Conservation (phyloP, 2,888 invertebrate species). For the Teleogryllus oceanicus region DNA sequence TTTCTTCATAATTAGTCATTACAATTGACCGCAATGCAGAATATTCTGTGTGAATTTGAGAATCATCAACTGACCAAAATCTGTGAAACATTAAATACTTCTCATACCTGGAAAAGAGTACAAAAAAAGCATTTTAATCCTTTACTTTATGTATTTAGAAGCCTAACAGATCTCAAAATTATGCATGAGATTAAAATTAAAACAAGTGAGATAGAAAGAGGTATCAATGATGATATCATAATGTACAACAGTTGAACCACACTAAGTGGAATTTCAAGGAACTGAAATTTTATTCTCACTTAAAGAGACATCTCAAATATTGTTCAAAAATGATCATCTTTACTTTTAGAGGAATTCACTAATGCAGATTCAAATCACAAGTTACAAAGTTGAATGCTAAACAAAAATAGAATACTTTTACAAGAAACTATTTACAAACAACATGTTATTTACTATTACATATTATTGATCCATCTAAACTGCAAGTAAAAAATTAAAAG, state of each 20-base stretch:
- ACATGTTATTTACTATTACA: neutral
- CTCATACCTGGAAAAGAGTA: conserved; percentile 59
- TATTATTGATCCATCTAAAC: too few relatives aligned
- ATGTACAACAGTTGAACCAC: too few relatives aligned
- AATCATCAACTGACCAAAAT: conserved; percentile 98
- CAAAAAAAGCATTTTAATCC: neutral
- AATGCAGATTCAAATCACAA: neutral
- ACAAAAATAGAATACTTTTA: neutral
- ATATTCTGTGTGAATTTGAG: conserved; percentile 91
- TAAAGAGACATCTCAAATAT: too few relatives aligned
- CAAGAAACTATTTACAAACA: neutral
- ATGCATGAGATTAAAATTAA: neutral
- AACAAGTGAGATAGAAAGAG: neutral
- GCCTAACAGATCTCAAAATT: neutral
- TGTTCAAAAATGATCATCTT: too few relatives aligned
- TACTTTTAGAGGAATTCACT: neutral
- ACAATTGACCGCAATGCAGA: conserved; percentile 96
- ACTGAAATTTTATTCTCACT: too few relatives aligned
- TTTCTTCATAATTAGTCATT: conserved; percentile 96
- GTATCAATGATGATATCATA: neutral
- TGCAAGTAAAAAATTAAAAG: too few relatives aligned
- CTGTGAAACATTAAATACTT: conserved; percentile 70
- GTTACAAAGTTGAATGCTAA: neutral
- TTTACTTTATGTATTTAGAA: neutral
- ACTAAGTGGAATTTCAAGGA: too few relatives aligned